Conservation (phyloP, 1,140 invertebrate genomes). For the Drosophila bocqueti region DNA sequence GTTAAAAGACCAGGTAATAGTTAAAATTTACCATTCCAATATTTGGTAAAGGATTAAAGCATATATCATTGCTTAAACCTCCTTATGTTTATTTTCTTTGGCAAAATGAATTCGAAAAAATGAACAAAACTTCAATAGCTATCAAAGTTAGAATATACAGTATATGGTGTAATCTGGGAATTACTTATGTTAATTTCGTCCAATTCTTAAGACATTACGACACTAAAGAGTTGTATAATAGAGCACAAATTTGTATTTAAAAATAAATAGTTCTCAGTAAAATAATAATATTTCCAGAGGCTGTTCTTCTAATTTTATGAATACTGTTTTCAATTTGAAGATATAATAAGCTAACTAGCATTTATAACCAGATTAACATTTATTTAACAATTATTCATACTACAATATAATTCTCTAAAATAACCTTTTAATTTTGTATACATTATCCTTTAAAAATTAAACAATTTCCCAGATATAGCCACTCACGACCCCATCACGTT, state of each 20-base stretch:
- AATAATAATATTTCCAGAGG: neutral
- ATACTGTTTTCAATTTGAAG: neutral
- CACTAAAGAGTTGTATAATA: neutral
- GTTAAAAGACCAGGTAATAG: neutral
- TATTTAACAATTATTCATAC: neutral
- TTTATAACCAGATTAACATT: neutral
- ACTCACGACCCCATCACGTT: conserved; percentile 32
- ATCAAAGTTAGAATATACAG: neutral
- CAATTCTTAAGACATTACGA: neutral
- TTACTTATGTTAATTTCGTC: neutral
- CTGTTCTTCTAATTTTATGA: neutral
- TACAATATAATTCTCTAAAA: too few species aligned
- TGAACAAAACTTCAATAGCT: neutral
- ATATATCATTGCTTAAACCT: neutral
- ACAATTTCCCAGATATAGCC: neutral
- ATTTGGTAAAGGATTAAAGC: neutral
- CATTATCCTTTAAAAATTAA: neutral
- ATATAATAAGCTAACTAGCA: neutral
- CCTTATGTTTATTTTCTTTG: neutral
- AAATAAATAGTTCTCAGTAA: neutral
- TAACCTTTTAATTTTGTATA: neutral
- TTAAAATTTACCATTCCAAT: neutral
- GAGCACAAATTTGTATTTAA: too few species aligned
- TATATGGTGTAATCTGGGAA: neutral
- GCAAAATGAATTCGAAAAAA: neutral